Base-by-base conservation (phyloP, 2,797 vertebrate genomes). In the Myoxocephalus aenaeus region DNA sequence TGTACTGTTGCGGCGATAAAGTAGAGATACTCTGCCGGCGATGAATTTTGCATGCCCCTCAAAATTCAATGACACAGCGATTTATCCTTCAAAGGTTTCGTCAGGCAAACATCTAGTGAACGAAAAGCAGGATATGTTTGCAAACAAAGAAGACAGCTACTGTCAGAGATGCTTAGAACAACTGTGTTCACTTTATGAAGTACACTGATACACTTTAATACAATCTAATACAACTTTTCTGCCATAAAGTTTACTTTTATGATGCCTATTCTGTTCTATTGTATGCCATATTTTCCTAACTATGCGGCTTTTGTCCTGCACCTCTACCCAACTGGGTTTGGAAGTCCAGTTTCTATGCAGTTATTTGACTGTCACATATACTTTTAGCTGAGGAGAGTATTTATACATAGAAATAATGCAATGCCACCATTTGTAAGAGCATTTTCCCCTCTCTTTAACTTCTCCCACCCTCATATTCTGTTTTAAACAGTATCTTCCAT, bases 401-500 rank as follows among this genome's bases (percentile, higher is more conserved):
- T 22, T 63, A 20, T n/a, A 7, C n/a, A 34, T 51, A 27, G 25
- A 65, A 70, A 62, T 34, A 42, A 11, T 10, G 7, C n/a, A 68
- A 36, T 32, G 59, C 36, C 38, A 27, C n/a, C 29, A 54, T 7
- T 1, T 32, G 17, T 40, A 20, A 15, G n/a, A 51, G 5, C 27
- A 42, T 17, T 44, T 17, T 7, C 0, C 18, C 56, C 22, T 36
- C n/a, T 42, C 25, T 68, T 83, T 51, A 54, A 63, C 51, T 74
- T 70, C 53, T 44, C 44, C 15, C 68, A 42, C 36, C 3, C 53
- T 48, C 51, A 25, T 72, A 8, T 12, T 76, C n/a, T 57, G 4
- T 58, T 66, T 65, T 17, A 70, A 61, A 80, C 65, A 13, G 6
- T 59, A 57, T 81, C 51, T 75, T 38, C 29, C 13, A 25, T 75